These are phyloP conservation scores for Terrapene triunguis DNA, from an alignment of 2,113 vertebrate genomes.

Conservation along the genomic window DNA sequence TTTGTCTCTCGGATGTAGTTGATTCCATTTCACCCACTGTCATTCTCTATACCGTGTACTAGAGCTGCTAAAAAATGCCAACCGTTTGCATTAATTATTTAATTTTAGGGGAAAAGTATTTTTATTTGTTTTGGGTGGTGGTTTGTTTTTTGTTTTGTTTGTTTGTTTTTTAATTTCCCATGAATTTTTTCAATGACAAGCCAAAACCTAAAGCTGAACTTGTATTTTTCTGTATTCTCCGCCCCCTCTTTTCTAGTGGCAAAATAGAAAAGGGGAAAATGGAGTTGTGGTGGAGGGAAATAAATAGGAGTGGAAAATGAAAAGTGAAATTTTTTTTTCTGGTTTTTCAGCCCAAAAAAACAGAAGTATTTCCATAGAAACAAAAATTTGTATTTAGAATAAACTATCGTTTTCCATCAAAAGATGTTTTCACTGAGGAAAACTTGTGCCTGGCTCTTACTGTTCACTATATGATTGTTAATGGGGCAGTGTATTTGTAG, in stretches of 20 bases:
- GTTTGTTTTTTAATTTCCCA: neutral
- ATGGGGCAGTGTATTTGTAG: slow-evolving; percentile 41
- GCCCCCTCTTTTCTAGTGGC: neutral
- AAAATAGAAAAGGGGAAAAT: neutral
- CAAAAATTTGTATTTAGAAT: slow-evolving; percentile 18
- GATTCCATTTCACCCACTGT: neutral
- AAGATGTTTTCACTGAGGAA: slow-evolving; percentile 18
- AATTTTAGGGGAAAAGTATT: neutral
- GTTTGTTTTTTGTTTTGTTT: neutral
- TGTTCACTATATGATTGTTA: slow-evolving; percentile 66
- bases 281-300: neutral
- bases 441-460: slow-evolving; percentile 65
- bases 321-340: neutral
- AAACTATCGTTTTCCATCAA: slow-evolving; percentile 28
- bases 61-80: neutral
- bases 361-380: neutral
- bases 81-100: neutral
- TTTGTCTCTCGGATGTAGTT: neutral
- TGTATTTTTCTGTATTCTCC: neutral
- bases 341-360: neutral
- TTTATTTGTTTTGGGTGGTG: too few species aligned
- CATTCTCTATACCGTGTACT: neutral
- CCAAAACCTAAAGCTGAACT: neutral
- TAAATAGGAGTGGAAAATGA: neutral
- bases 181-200: neutral